Percentiles rank a stretch among this genome's conserved stretches.
phyloP scores from a whole-genome alignment of 2,888 invertebrate species.

The Pachycephus smyrnensis region DNA sequence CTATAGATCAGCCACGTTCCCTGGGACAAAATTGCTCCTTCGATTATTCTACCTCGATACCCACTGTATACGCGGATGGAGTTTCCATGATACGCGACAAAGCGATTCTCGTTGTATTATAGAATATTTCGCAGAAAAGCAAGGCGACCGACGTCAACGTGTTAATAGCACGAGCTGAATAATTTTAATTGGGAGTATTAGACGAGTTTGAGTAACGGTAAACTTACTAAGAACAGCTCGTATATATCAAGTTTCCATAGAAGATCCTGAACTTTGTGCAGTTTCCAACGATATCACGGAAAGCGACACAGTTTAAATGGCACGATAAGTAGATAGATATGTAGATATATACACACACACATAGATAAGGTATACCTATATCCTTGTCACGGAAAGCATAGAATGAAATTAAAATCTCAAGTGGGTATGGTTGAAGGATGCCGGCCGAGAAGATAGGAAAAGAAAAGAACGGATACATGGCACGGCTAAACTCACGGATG shows the following conservation, averaged over 20 bases:
- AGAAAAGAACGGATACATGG: not conserved
- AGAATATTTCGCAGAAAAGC: not conserved
- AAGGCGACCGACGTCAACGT: not conserved
- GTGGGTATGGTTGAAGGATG: not conserved
- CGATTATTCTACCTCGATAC: slow-evolving; percentile 52
- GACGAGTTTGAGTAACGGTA: not conserved
- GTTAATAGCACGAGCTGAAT: not conserved
- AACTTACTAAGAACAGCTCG: not conserved
- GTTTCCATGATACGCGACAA: slow-evolving; percentile 30
- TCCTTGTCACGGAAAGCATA: not conserved
- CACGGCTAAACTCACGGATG: not conserved
- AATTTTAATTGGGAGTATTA: not conserved
- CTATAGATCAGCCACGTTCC: slow-evolving; percentile 29
- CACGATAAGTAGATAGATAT: not conserved
- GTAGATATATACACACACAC: not conserved
- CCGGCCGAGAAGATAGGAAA: not conserved
- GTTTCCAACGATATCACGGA: not conserved
- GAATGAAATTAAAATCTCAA: not conserved
- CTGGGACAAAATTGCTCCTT: slow-evolving; percentile 42
- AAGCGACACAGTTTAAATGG: not conserved
- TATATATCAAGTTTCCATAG: not conserved
- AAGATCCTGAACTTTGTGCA: not conserved
- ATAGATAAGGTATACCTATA: not conserved
- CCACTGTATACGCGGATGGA: slow-evolving; percentile 40
- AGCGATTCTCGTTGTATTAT: not conserved